Evolutionary conservation across 2,113 vertebrate species (phyloP).

Genomic region (Phodopus roborovskii): DNA sequence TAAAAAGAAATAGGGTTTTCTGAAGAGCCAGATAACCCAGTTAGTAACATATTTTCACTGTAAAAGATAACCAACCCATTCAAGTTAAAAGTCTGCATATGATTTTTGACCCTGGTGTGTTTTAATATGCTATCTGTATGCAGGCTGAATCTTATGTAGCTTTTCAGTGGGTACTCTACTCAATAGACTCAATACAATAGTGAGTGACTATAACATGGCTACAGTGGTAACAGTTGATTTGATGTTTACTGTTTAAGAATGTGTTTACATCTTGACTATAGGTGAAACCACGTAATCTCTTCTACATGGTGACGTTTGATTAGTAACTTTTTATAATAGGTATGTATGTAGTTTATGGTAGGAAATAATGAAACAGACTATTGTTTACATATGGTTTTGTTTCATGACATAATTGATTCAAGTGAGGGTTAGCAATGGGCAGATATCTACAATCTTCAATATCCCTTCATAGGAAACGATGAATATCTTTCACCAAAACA

Average conservation of each 20-base stretch:
- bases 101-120: background rate
- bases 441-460: background rate
- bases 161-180: background rate
- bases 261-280: background rate
- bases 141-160: background rate
- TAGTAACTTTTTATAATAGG: background rate
- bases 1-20: constrained; percentile 28
- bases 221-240: background rate
- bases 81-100: background rate
- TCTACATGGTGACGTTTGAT: background rate
- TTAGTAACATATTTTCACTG: constrained; percentile 21
- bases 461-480: background rate
- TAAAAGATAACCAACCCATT: background rate
- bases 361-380: background rate
- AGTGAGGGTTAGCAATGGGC: background rate
- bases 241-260: too few species aligned
- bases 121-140: background rate
- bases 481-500: background rate
- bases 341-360: background rate
- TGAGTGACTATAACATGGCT: background rate
- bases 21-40: constrained; percentile 17
- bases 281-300: background rate
- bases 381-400: background rate
- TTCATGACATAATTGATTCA: background rate
- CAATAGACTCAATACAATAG: background rate